These are phyloP conservation scores for Propithecus coquereli DNA, from an alignment of 2,113 vertebrate species.

Conservation along the genomic window DNA sequence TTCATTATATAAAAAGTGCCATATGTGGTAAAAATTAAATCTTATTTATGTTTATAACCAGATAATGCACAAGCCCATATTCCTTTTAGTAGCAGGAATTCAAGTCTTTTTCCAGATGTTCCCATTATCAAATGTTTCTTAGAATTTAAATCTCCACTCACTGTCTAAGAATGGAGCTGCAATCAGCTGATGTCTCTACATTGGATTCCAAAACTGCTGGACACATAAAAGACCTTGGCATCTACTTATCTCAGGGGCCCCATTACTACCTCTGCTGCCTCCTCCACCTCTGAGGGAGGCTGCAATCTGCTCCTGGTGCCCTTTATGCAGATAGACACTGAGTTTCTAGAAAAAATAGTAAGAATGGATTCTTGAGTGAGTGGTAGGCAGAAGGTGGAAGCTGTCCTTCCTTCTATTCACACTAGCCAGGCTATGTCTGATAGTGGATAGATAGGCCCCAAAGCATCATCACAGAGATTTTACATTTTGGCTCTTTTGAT, in stretches of 20 bases:
- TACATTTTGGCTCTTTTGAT: not conserved
- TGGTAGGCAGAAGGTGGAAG: not conserved
- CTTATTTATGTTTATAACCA: constrained; percentile 43
- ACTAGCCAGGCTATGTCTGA: not conserved
- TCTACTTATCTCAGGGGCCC: not conserved
- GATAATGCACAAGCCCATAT: not conserved
- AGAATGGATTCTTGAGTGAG: not conserved
- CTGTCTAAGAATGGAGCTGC: not conserved
- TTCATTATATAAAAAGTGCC: not conserved
- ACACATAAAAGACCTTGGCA: not conserved
- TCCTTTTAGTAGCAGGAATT: not conserved
- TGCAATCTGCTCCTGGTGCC: not conserved
- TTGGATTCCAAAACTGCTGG: not conserved
- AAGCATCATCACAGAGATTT: not conserved
- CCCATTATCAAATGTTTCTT: not conserved
- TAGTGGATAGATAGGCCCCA: not conserved
- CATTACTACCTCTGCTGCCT: not conserved
- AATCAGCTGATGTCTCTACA: not conserved
- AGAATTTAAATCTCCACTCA: not conserved
- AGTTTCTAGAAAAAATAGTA: not conserved
- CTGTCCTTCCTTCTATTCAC: not conserved
- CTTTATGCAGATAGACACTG: not conserved
- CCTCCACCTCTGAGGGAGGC: not conserved
- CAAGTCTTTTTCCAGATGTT: not conserved
- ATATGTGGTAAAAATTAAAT: constrained; percentile 26